Evolutionary conservation across 2,113 vertebrate genomes (phyloP), one percentile per base, ranked within the genome.

Genomic region (Lycaon pictus): DNA sequence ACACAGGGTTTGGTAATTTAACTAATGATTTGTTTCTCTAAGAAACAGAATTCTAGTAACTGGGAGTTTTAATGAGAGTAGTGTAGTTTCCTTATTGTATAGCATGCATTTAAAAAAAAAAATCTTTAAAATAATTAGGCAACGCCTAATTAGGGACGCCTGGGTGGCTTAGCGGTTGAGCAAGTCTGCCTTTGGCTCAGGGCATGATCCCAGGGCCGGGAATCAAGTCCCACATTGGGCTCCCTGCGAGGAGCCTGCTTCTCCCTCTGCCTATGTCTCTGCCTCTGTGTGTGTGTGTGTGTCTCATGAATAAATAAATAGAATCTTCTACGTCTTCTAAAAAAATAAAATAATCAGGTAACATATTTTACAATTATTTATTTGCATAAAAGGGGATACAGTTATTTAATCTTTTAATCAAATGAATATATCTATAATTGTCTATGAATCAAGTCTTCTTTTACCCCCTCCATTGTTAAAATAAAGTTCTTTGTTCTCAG

Each of bases 401-500:
- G 72, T 85, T 56, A 84, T 81, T 55, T 85, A 77, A 67, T 93
- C 88, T 97, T 96, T 97, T 85, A 72, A 62, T 96, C 56, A 93
- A 84, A 95, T 43, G 67, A 90, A 25, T 89, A 81, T 83, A 93
- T 65, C 87, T 90, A 29, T 86, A 60, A 90, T 74, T 81, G 35
- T 77, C 58, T 48, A 88, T 96, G 65, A 97, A 95, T 97, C 65
- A 56, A 97, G 58, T 80, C 0, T 1, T 80, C 55, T 55, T 63
- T 98, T 93, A 87, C n/a, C 43, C 17, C 79, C 43, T 95, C 43
- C 25, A 58, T 96, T 77, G 13, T 97, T 95, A 95, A 96, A 96
- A 83, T 95, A 88, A 98, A 98, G 88, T 56, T 7, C 65, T 92
- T 32, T 94, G 71, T 98, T 98, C 71, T 84, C 82, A 94, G 37